Evolutionary conservation across 2,888 invertebrate genomes (phyloP), one percentile per base, ranked within the genome.

Genomic region (Cinara cedri): DNA sequence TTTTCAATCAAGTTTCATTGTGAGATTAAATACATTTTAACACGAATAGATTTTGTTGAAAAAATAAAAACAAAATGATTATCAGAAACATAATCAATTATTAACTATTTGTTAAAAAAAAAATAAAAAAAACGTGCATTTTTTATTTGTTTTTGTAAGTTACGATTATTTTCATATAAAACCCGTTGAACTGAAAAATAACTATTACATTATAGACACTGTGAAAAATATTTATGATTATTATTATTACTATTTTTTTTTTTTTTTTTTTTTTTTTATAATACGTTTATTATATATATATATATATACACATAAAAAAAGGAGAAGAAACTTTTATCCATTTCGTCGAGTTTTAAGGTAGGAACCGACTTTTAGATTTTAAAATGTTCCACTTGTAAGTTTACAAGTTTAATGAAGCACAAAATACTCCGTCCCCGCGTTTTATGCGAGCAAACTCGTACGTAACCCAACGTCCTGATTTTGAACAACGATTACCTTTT

Each of bases 391-490:
- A 60, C 70, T 78, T 78, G 70, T 78, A 78, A 57, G 70, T 78
- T 78, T 78, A 78, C 70, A 78, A 57, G 70, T 78, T 78, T 78
- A 78, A 78, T 78, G 78, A 70, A 78, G 78, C 78, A 62, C 78
- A 62, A 78, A 78, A 78, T 70, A 70, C 70, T 70, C 76, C 44
- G 57, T 46, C 66, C 46, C 42, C 16, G 75, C 34, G 34, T 34
- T 4, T 54, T 74, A n/a, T 60, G 26, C 42, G 57, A 68, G 49
- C 57, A 60, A 60, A 76, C 78, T 60, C 34, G 60, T 21, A 49
- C 34, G 49, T 57, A 76, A 34, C 68, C 68, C 66, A 16, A 68
- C 21, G 78, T 19, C 21, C 51, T 16, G 72, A 74, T 62, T 49
- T 49, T 44, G 60, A 68, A 78, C 78, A 42, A 70, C 51, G 60